phyloP scores from a whole-genome alignment of 2,888 invertebrate species.

The Shargacucullia verbasci region DNA sequence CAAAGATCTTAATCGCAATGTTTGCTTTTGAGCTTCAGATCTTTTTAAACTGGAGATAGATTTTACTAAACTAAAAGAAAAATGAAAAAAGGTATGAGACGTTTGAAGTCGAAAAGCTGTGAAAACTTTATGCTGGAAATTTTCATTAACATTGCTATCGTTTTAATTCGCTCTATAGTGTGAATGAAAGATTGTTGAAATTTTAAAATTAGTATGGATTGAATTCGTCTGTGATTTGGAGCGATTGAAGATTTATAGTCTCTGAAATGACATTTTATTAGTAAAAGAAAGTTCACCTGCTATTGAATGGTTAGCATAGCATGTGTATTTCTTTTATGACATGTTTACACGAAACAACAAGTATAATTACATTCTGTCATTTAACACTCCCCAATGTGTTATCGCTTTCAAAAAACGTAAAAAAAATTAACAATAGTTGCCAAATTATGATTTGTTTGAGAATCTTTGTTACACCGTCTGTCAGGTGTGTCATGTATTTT shows the following conservation, averaged over 20 bases:
- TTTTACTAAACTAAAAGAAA: slow-evolving; percentile 39
- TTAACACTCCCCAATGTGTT: slow-evolving; percentile 20
- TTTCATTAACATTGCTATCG: slow-evolving; percentile 7
- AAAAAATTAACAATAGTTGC: slow-evolving; percentile 38
- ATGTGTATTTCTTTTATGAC: no score
- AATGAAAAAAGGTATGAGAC: slow-evolving; percentile 37
- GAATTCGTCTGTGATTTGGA: no score
- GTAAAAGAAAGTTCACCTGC: no score
- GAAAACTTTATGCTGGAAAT: slow-evolving; percentile 25
- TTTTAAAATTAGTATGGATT: not conserved
- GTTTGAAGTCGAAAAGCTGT: slow-evolving; percentile 38
- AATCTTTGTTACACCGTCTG: slow-evolving; percentile 54
- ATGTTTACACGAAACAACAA: slow-evolving; percentile 2
- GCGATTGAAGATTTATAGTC: no score
- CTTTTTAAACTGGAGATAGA: slow-evolving; percentile 53
- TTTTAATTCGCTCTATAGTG: slow-evolving; percentile 20
- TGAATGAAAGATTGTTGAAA: not conserved
- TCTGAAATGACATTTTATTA: no score
- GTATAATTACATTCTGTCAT: slow-evolving; percentile 14
- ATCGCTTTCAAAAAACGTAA: slow-evolving; percentile 24
- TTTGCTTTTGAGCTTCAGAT: slow-evolving; percentile 56
- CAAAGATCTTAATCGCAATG: slow-evolving; percentile 78
- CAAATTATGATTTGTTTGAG: slow-evolving; percentile 57
- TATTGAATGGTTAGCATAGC: no score
- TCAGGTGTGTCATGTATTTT: slow-evolving; percentile 73